A percentile compares a stretch with the other conserved stretches of the same genome.
These are phyloP conservation scores for Drosophila subsilvestris DNA, from an alignment of 2,888 invertebrate genomes.

Conservation along the genomic window DNA sequence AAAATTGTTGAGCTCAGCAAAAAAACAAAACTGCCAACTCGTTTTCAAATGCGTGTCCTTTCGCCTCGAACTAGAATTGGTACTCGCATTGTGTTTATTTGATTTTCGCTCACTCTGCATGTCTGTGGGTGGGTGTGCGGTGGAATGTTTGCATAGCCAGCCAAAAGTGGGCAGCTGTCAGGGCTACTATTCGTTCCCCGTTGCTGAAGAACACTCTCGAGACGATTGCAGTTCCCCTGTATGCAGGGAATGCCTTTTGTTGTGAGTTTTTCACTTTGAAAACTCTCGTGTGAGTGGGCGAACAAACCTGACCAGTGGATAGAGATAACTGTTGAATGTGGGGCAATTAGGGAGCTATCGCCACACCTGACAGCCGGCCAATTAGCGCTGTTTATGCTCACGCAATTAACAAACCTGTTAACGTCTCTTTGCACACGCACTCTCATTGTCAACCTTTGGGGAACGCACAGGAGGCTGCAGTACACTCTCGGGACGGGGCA, in stretches of 20 bases:
- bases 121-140: conserved; percentile 18
- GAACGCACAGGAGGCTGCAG: background rate
- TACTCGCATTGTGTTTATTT: conserved; percentile 33
- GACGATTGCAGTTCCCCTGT: conserved; percentile 17
- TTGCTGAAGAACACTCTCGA: conserved; percentile 13
- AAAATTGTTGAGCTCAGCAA: conserved; percentile 11
- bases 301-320: background rate
- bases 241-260: conserved; percentile 36
- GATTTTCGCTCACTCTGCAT: conserved; percentile 25
- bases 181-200: conserved; percentile 18
- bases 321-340: conserved; percentile 8
- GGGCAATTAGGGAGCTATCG: conserved; percentile 28
- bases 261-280: conserved; percentile 15
- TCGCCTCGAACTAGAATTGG: background rate
- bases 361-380: conserved; percentile 33
- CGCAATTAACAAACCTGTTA: conserved; percentile 46
- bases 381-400: conserved; percentile 50
- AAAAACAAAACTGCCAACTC: conserved; percentile 36
- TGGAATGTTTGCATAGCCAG: conserved; percentile 50
- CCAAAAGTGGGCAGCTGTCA: conserved; percentile 45
- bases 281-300: background rate
- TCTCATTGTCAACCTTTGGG: conserved; percentile 35
- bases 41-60: conserved; percentile 12
- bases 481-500: conserved; percentile 33
- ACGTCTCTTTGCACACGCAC: conserved; percentile 35